phyloP scores from a whole-genome alignment of 2,113 vertebrate genomes.

The Bucco capensis region DNA sequence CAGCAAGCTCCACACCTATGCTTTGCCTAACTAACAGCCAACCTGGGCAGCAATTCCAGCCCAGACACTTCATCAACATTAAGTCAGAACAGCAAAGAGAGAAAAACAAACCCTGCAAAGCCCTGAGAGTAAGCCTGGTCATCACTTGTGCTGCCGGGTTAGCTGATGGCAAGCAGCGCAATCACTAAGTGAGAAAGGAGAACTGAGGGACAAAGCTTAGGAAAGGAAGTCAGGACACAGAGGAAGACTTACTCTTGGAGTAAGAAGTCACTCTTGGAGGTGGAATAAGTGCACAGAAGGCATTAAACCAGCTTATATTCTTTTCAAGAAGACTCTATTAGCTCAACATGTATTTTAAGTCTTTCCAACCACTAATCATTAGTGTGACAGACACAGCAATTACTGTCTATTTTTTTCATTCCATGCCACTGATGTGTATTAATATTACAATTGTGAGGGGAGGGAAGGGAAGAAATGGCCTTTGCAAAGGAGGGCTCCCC shows the following conservation, averaged over 20 bases:
- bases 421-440: neutral
- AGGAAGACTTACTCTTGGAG: neutral
- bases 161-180: too few species aligned
- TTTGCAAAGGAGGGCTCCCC: neutral
- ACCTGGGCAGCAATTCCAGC: neutral
- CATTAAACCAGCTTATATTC: neutral
- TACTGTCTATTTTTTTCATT: constrained; percentile 46
- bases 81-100: neutral
- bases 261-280: neutral
- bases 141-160: neutral
- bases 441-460: neutral
- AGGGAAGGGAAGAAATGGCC: neutral
- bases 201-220: neutral
- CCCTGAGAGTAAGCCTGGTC: neutral
- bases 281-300: neutral
- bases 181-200: neutral
- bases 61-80: neutral
- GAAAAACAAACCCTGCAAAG: neutral
- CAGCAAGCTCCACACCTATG: neutral
- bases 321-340: neutral
- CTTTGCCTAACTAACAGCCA: neutral
- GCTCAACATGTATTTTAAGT: constrained; percentile 16
- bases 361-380: constrained; percentile 28
- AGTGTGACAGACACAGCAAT: constrained; percentile 34
- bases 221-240: constrained; percentile 11